These are phyloP conservation scores for Artibeus lituratus DNA, from an alignment of 2,797 vertebrate species.

Conservation along the genomic window DNA sequence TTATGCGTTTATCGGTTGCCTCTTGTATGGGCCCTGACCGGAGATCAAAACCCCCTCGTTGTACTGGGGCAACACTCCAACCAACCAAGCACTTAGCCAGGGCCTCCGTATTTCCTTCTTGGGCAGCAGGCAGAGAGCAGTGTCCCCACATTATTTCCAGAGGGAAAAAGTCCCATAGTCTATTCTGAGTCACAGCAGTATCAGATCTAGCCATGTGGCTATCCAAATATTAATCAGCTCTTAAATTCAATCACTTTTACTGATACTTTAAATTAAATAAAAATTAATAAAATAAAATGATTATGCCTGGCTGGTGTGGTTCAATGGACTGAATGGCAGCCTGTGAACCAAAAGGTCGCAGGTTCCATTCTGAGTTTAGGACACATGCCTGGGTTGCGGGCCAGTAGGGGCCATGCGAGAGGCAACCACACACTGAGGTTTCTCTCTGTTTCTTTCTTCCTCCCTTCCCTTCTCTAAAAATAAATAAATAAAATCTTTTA, in stretches of 20 bases:
- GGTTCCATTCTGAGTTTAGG: too few relatives aligned
- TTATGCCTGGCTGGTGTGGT: neutral
- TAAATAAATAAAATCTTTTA: too few relatives aligned
- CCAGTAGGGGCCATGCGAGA: too few relatives aligned
- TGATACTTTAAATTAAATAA: neutral
- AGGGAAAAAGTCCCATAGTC: neutral
- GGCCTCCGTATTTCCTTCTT: neutral
- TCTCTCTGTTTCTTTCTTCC: too few relatives aligned
- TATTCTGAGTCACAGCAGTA: neutral
- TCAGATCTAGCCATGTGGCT: neutral
- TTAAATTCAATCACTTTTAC: conserved; percentile 16
- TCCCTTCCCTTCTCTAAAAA: too few relatives aligned
- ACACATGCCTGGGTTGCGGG: too few relatives aligned
- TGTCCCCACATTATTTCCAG: neutral
- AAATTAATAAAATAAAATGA: conserved; percentile 16
- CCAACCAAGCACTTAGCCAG: too few relatives aligned
- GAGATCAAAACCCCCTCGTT: neutral
- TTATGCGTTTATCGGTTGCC: neutral
- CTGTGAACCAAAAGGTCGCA: too few relatives aligned
- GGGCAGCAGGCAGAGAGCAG: neutral
- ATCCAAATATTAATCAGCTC: neutral
- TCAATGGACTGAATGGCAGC: too few relatives aligned
- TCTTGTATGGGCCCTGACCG: neutral
- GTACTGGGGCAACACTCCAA: too few relatives aligned
- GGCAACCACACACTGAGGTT: too few relatives aligned